Conservation (phyloP, 2,888 invertebrate species). For the Fabriciana adippe region DNA sequence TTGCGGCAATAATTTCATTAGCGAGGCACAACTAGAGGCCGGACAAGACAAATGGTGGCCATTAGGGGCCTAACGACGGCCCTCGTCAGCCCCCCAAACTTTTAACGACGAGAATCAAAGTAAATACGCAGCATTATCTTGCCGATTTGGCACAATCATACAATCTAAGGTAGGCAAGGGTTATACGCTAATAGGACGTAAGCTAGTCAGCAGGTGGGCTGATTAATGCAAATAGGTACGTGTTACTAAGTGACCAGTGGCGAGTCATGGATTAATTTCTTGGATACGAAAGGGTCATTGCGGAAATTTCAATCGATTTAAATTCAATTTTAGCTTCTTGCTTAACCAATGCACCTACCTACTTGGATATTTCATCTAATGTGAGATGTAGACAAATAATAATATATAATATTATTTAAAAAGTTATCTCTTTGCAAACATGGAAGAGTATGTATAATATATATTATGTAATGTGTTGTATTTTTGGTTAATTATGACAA, state of each 20-base stretch:
- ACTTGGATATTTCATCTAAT: neutral
- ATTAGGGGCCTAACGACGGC: slow-evolving; percentile 81
- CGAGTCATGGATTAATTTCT: slow-evolving; percentile 35
- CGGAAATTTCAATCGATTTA: slow-evolving; percentile 4
- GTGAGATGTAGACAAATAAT: too few relatives aligned
- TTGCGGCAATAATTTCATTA: slow-evolving; percentile 84
- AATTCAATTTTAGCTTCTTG: neutral
- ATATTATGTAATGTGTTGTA: too few relatives aligned
- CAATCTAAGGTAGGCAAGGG: slow-evolving; percentile 67
- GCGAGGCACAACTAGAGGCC: slow-evolving; percentile 79
- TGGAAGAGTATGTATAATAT: too few relatives aligned
- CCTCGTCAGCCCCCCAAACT: slow-evolving; percentile 78
- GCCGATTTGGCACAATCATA: slow-evolving; percentile 79
- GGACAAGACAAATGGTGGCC: slow-evolving; percentile 83
- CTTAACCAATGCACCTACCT: neutral
- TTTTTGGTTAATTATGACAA: too few relatives aligned
- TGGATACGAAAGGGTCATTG: slow-evolving; percentile 26
- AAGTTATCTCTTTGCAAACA: too few relatives aligned
- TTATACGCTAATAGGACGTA: slow-evolving; percentile 61
- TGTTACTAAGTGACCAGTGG: slow-evolving; percentile 41
- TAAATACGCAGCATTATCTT: slow-evolving; percentile 80
- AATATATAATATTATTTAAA: too few relatives aligned
- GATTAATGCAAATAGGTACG: slow-evolving; percentile 40
- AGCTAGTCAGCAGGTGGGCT: slow-evolving; percentile 57
- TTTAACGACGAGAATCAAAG: slow-evolving; percentile 83